phyloP scores from a whole-genome alignment of 1,140 invertebrate genomes.

The Drosophila orena region DNA sequence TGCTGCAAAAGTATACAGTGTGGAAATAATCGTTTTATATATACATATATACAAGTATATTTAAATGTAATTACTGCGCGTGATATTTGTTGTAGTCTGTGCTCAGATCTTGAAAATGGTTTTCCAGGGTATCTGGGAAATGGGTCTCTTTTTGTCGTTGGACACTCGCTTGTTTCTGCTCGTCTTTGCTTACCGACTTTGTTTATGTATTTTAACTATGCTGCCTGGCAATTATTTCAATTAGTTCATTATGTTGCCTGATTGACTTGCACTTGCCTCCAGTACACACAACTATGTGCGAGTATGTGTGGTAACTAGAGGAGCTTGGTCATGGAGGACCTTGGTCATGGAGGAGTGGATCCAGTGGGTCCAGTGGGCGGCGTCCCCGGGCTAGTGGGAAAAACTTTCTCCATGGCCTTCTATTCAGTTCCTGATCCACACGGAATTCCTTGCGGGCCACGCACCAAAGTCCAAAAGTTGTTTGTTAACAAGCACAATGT shows the following conservation, averaged over 20 bases:
- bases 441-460: slow-evolving; percentile 27
- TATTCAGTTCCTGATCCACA: slow-evolving; percentile 3
- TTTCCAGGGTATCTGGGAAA: background rate
- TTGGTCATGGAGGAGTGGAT: no score
- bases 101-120: no score
- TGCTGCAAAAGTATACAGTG: background rate
- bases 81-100: no score
- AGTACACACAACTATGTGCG: slow-evolving; percentile 17
- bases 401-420: slow-evolving; percentile 25
- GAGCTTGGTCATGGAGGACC: background rate
- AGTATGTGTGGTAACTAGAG: background rate
- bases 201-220: slow-evolving; percentile 72
- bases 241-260: slow-evolving; percentile 72
- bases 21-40: no score
- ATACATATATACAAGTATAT: no score
- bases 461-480: slow-evolving; percentile 41
- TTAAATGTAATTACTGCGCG: no score
- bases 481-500: slow-evolving; percentile 56
- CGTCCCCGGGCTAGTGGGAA: slow-evolving; percentile 12
- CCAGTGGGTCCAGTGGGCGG: background rate
- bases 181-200: slow-evolving; percentile 47
- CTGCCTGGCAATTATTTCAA: slow-evolving; percentile 71
- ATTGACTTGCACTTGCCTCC: slow-evolving; percentile 59
- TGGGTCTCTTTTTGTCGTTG: background rate
- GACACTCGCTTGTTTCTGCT: slow-evolving; percentile 6